Base-by-base conservation (phyloP, 2,888 invertebrate genomes). In the Pseudeuparius sepicola region DNA sequence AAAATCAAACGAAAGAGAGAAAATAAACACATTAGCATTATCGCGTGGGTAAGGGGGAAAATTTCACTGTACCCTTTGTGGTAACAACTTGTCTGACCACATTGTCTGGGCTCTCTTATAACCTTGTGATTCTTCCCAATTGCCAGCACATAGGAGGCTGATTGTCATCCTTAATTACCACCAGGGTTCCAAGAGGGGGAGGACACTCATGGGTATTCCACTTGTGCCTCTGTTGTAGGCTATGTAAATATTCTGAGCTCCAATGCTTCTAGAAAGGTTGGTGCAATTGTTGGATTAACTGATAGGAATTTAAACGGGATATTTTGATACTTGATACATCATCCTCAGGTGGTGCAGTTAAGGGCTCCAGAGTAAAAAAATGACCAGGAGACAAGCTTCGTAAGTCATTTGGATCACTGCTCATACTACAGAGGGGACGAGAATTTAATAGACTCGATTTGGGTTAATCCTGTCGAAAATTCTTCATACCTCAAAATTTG, bases 291-390 rank as follows among this genome's bases (percentile, higher is more conserved):
- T 26, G 13, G n/a, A 26, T 26, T 15, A 26, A 26, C 26, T 26
- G 26, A n/a, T n/a, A n/a, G n/a, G n/a, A n/a, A n/a, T n/a, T n/a
- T n/a, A n/a, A n/a, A 44, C 42, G 18, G 42, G 42, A 9, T 31
- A 11, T 7, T 42, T 40, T 2, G 44, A 41, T 20, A 44, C 25
- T 2, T 36, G 33, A 12, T n/a, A n/a, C n/a, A n/a, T n/a, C n/a
- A n/a, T n/a, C n/a, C n/a, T n/a, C n/a, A n/a, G n/a, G n/a, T n/a
- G n/a, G n/a, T n/a, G 31, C 31, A 11, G 20, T 23, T 9, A 23
- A n/a, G n/a, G n/a, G n/a, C n/a, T n/a, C n/a, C n/a, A n/a, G n/a
- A n/a, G n/a, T n/a, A n/a, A n/a, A n/a, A n/a, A n/a, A n/a, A n/a
- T n/a, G n/a, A n/a, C n/a, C n/a, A n/a, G n/a, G n/a, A n/a, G n/a